Conservation (phyloP, 1,140 invertebrate species). For the Bicyclus anynana region DNA sequence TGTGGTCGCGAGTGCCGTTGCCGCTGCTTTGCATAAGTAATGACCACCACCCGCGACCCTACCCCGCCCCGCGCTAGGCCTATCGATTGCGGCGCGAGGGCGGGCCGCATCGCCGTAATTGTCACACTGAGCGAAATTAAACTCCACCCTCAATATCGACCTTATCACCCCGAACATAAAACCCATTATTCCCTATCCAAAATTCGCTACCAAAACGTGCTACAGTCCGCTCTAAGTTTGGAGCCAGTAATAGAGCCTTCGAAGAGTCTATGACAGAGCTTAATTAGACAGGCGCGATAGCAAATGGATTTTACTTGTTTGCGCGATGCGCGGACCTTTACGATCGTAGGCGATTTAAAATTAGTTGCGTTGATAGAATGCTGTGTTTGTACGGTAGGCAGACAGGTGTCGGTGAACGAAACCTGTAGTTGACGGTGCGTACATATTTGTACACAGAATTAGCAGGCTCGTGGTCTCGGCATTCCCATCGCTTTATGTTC, state of each 20-base stretch:
- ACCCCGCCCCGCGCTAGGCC: slow-evolving; percentile 53
- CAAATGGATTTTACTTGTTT: slow-evolving; percentile 75
- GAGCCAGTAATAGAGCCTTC: slow-evolving; percentile 75
- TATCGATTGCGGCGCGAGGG: slow-evolving; percentile 74
- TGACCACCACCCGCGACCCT: slow-evolving; percentile 40
- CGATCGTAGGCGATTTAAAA: slow-evolving; percentile 4
- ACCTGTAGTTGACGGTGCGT: slow-evolving; percentile 1
- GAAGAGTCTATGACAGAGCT: slow-evolving; percentile 76
- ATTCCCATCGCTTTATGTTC: background rate
- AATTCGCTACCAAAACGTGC: slow-evolving; percentile 59
- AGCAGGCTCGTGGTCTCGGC: background rate
- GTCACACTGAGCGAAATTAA: slow-evolving; percentile 70
- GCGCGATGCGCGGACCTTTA: background rate
- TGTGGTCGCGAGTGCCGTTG: slow-evolving; percentile 34
- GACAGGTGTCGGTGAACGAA: background rate
- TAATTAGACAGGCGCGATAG: slow-evolving; percentile 75
- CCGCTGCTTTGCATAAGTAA: slow-evolving; percentile 74
- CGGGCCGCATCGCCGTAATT: slow-evolving; percentile 73
- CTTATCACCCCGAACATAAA: slow-evolving; percentile 56
- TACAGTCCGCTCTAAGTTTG: slow-evolving; percentile 72
- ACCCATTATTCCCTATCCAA: slow-evolving; percentile 48
- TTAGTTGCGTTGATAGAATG: background rate
- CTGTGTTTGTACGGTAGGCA: background rate
- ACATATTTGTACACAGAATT: slow-evolving; percentile 2
- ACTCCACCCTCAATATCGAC: slow-evolving; percentile 58